Base-by-base conservation (phyloP, 2,113 vertebrate species). In the Alaudala cheleensis region DNA sequence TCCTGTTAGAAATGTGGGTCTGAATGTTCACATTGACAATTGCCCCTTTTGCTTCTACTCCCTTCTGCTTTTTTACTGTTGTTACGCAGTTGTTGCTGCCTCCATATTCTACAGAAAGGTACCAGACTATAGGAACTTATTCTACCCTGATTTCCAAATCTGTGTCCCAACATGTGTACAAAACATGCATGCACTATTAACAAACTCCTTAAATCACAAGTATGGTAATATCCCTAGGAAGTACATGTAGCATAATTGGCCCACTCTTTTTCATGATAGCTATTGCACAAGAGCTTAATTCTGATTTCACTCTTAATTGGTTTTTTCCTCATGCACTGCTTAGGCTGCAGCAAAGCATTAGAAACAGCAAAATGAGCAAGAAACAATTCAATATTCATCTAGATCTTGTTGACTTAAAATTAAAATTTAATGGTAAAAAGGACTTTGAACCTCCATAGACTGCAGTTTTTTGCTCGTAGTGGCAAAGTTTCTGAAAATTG, bases 361-460 rank as follows among this genome's bases (percentile, higher is more conserved):
- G 37, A 79, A 79, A 22, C n/a, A 65, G 45, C 20, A 84, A 91
- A 91, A 91, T 12, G 22, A 80, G 67, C 58, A 83, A 86, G 74
- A 62, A 77, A 40, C 42, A 85, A 91, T 82, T 76, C 54, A 71
- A 29, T 85, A 57, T 85, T 93, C 6, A 12, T 80, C 24, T 88
- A 34, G 42, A 73, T 71, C 50, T 74, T 86, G 71, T 78, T 94
- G 80, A 80, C 80, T 88, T 88, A 18, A 29, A n/a, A 51, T 95
- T 94, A 92, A 84, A 85, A 62, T 94, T 95, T 90, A 65, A 87
- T 88, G 61, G 64, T 94, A 67, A 81, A 81, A 73, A 74, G 37
- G 47, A 81, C 89, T 95, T 91, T 87, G 84, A 93, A 81, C 54
- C 29, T 4, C 28, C 17, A n/a, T 5, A 31, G 51, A 42, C 47